Percentiles rank a stretch among this genome's conserved stretches.
phyloP scores from a whole-genome alignment of 2,888 invertebrate genomes.

The Ochropleura leucogaster region DNA sequence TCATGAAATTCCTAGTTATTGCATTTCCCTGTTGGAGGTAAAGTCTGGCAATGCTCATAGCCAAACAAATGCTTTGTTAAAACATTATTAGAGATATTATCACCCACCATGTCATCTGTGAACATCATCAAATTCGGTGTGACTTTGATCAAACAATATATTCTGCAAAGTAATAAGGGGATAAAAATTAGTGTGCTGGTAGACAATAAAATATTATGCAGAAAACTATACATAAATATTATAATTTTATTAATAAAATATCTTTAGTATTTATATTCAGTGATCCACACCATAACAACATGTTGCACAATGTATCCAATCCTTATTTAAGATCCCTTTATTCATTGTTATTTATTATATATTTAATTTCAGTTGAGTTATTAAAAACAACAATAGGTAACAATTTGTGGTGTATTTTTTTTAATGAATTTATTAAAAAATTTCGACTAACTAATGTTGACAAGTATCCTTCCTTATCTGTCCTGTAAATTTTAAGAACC shows the following conservation, averaged over 20 bases:
- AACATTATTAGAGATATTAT: not conserved
- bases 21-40: not conserved
- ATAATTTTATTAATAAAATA: too few species aligned
- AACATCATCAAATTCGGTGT: not conserved
- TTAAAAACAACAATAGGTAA: too few species aligned
- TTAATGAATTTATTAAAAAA: too few species aligned
- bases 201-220: not conserved
- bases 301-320: too few species aligned
- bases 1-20: not conserved
- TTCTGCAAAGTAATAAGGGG: not conserved
- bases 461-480: not conserved
- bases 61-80: not conserved
- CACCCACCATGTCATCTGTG: not conserved
- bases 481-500: not conserved
- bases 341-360: too few species aligned
- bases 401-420: too few species aligned
- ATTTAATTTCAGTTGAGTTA: too few species aligned
- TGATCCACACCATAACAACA: too few species aligned
- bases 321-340: too few species aligned
- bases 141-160: not conserved
- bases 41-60: not conserved
- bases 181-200: not conserved
- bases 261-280: too few species aligned
- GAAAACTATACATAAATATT: too few species aligned
- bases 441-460: not conserved